Evolutionary conservation across 2,888 invertebrate genomes (phyloP).

Genomic region (Callyntrura guangdongensis): DNA sequence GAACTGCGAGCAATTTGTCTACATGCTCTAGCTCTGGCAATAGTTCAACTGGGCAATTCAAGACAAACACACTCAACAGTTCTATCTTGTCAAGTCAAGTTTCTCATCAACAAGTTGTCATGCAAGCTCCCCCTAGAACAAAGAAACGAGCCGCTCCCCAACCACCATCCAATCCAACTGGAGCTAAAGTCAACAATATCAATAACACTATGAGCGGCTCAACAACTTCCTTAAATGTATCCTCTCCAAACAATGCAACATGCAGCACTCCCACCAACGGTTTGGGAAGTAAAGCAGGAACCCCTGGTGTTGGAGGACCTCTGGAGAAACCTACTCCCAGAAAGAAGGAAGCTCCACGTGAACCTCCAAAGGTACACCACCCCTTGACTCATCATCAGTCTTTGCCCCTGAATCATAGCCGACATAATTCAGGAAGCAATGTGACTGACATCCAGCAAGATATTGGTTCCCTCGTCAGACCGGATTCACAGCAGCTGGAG

Average conservation of each 20-base stretch:
- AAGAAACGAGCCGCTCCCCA: conserved; percentile 84
- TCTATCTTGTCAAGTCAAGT: conserved; percentile 58
- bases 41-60: conserved; percentile 74
- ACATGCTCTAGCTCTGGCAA: conserved; percentile 79
- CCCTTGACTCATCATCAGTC: conserved; percentile 78
- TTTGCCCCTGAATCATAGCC: conserved; percentile 87
- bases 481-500: conserved; percentile 87
- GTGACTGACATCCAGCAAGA: conserved; percentile 87
- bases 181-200: conserved; percentile 60
- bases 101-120: conserved; percentile 63
- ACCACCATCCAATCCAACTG: conserved; percentile 77
- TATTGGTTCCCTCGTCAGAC: conserved; percentile 87
- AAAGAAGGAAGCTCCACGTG: conserved; percentile 83
- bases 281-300: conserved; percentile 17
- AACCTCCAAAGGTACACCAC: conserved; percentile 78
- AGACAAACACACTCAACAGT: conserved; percentile 66
- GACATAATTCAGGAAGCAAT: conserved; percentile 91
- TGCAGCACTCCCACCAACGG: conserved; percentile 65
- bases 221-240: conserved; percentile 78
- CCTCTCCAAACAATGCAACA: conserved; percentile 86
- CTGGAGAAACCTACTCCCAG: conserved; percentile 81
- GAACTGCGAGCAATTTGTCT: conserved; percentile 81
- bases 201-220: conserved; percentile 74
- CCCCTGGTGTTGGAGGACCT: conserved; percentile 84
- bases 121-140: conserved; percentile 81